Conservation (phyloP, 2,888 invertebrate genomes). For the Iphiclides podalirius region DNA sequence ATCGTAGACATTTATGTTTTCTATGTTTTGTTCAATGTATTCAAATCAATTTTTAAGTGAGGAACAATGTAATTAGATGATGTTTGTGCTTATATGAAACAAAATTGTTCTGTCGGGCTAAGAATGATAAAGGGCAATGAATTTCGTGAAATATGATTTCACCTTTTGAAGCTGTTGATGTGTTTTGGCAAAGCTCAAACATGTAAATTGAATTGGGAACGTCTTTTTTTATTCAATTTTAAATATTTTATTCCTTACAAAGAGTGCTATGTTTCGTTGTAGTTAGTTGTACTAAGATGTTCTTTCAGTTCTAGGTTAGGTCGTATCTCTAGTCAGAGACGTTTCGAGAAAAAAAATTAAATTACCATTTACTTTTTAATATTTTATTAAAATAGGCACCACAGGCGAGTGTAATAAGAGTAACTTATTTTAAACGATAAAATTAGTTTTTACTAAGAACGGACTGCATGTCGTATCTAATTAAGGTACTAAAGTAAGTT, state of each 20-base stretch:
- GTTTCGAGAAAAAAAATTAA: conserved; percentile 60
- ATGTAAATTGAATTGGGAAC: conserved; percentile 46
- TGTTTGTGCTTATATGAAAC: not conserved
- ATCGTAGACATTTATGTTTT: not conserved
- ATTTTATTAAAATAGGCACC: conserved; percentile 62
- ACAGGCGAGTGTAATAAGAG: conserved; percentile 63
- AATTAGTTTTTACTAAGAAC: conserved; percentile 43
- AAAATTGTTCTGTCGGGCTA: conserved; percentile 1
- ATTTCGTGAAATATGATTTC: conserved; percentile 69
- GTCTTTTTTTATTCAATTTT: conserved; percentile 38
- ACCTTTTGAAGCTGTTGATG: conserved; percentile 48
- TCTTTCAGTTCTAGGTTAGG: conserved; percentile 66
- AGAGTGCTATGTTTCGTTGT: conserved; percentile 71
- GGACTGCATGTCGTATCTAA: conserved; percentile 57
- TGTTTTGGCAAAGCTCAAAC: conserved; percentile 75
- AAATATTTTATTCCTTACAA: conserved; percentile 56
- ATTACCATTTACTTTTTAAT: conserved; percentile 77
- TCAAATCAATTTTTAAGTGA: not conserved
- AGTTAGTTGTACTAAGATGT: conserved; percentile 57
- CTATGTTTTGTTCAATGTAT: not conserved
- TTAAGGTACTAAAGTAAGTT: conserved; percentile 29
- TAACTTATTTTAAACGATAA: conserved; percentile 57
- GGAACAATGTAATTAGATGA: not conserved
- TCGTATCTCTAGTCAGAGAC: conserved; percentile 79
- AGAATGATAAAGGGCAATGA: conserved; percentile 1